phyloP scores from a whole-genome alignment of 2,888 invertebrate genomes.

The Xylophagus ater region DNA sequence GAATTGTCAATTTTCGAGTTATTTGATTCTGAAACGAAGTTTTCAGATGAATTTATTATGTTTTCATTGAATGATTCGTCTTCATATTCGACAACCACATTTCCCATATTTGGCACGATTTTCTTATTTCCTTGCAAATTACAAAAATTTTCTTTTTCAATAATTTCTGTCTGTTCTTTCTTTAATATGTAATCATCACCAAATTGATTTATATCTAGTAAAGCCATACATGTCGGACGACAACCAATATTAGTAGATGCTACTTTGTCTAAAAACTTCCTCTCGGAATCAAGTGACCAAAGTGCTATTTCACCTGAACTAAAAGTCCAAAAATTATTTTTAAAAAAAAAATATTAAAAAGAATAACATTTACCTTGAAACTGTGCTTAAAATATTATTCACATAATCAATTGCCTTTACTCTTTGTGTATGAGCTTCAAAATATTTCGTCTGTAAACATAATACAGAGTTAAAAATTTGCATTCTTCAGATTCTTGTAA shows the following conservation, averaged over 20 bases:
- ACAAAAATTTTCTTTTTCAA: conserved; percentile 15
- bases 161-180: conserved; percentile 10
- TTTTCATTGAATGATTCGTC: no score
- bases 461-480: background rate
- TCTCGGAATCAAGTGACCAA: conserved; percentile 43
- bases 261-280: conserved; percentile 42
- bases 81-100: conserved; percentile 7
- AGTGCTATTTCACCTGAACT: conserved; percentile 67
- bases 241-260: conserved; percentile 51
- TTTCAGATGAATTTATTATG: no score
- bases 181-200: conserved; percentile 20
- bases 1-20: no score
- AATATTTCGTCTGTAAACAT: conserved; percentile 24
- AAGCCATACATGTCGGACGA: conserved; percentile 59
- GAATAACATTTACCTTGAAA: conserved; percentile 44
- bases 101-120: background rate
- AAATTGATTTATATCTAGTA: conserved; percentile 42
- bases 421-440: conserved; percentile 51
- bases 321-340: conserved; percentile 1
- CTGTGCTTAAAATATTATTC: conserved; percentile 51
- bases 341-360: background rate
- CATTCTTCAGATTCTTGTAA: background rate
- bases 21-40: no score
- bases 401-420: conserved; percentile 54
- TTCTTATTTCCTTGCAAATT: background rate